phyloP scores from a whole-genome alignment of 1,140 invertebrate species.

The Temnothorax curvispinosus region DNA sequence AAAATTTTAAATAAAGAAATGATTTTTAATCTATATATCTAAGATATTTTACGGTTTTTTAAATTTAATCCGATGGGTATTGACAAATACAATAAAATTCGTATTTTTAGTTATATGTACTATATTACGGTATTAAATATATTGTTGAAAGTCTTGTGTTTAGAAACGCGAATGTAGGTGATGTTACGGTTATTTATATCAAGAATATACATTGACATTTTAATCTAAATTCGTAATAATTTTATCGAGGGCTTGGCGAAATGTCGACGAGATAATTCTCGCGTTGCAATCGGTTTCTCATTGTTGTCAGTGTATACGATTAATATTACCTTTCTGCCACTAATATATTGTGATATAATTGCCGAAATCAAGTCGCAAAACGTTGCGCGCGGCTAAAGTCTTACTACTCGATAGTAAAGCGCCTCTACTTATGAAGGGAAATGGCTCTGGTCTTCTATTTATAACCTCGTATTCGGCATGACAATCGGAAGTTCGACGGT shows the following conservation, averaged over 20 bases:
- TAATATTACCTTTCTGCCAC: not conserved
- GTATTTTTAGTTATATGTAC: not conserved
- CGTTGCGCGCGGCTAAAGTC: too few relatives aligned
- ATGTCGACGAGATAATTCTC: not conserved
- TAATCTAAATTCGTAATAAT: constrained; percentile 5
- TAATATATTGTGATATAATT: constrained; percentile 2
- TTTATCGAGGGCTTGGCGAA: not conserved
- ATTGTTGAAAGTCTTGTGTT: not conserved
- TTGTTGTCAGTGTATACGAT: not conserved
- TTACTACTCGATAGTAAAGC: not conserved
- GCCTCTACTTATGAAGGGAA: not conserved
- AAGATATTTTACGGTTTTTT: not conserved
- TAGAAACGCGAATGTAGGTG: not conserved
- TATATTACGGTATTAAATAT: not conserved
- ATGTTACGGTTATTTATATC: not conserved
- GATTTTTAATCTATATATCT: not conserved
- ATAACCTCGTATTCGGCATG: not conserved
- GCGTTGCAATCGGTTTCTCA: not conserved
- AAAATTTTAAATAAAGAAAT: not conserved
- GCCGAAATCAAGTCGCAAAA: not conserved
- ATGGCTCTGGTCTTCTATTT: not conserved
- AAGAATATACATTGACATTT: constrained; percentile 4
- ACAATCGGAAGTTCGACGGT: not conserved
- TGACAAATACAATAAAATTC: not conserved
- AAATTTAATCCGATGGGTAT: not conserved